Percentiles rank a stretch among this genome's conserved stretches.
phyloP scores from a whole-genome alignment of 2,888 invertebrate species.

The Bembecia ichneumoniformis region DNA sequence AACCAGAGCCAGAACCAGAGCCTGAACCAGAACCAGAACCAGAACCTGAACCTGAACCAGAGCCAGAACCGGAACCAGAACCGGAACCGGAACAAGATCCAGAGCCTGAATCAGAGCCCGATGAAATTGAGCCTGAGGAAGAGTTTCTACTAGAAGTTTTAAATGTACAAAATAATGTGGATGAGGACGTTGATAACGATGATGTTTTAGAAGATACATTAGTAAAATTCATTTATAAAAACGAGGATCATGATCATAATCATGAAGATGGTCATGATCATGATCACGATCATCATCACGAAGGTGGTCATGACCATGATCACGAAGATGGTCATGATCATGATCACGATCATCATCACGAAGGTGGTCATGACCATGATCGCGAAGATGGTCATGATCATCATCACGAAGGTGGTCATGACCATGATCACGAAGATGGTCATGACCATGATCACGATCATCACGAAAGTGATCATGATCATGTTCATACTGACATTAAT shows the following conservation, averaged over 20 bases:
- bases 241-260: not conserved
- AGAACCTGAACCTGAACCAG: slow-evolving; percentile 20
- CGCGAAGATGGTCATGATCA: not conserved
- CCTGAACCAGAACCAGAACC: slow-evolving; percentile 5
- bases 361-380: not conserved
- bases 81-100: slow-evolving; percentile 48
- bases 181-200: no score
- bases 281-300: not conserved
- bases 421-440: not conserved
- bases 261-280: slow-evolving; percentile 1
- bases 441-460: slow-evolving; percentile 1
- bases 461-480: slow-evolving; percentile 1
- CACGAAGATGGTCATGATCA: not conserved
- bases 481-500: not conserved
- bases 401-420: not conserved
- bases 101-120: slow-evolving; percentile 35
- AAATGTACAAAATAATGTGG: no score
- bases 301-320: not conserved
- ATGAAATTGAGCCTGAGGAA: slow-evolving; percentile 42
- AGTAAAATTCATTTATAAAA: not conserved
- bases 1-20: slow-evolving; percentile 25
- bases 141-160: slow-evolving; percentile 1
- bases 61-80: slow-evolving; percentile 41
- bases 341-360: not conserved
- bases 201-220: not conserved